Evolutionary conservation across 2,888 invertebrate species (phyloP).

Genomic region (Nephrotoma flavescens): DNA sequence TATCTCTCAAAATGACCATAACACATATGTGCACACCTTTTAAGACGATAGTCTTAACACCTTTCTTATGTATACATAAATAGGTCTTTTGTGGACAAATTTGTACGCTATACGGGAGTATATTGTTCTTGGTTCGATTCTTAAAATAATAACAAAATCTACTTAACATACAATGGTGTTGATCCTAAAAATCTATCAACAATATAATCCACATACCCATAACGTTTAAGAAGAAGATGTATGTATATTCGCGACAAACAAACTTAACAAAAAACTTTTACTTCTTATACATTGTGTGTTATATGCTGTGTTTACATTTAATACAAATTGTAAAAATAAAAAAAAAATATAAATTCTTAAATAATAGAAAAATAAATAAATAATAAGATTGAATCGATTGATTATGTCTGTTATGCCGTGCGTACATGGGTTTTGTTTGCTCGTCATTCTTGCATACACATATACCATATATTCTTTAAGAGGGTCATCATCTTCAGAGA

Average conservation of each 20-base stretch:
- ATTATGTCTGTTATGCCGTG: neutral
- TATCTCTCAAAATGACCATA: neutral
- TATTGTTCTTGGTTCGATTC: neutral
- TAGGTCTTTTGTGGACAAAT: neutral
- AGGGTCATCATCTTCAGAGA: neutral
- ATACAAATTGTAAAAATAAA: neutral
- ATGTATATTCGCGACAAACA: neutral
- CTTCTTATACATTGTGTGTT: neutral
- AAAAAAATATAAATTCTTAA: neutral
- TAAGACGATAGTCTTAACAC: neutral
- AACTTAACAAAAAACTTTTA: neutral
- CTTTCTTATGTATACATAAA: neutral
- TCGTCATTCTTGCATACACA: neutral
- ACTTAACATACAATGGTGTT: neutral
- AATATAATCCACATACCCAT: neutral
- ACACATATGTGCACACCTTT: neutral
- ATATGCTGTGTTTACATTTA: neutral
- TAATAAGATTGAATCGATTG: neutral
- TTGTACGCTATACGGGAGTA: neutral
- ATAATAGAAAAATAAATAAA: neutral
- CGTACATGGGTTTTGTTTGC: neutral
- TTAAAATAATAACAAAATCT: neutral
- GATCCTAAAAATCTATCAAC: neutral
- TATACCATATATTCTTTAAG: neutral
- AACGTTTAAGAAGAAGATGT: neutral